Conservation (phyloP, 30 jellyfish, hydroid and myxozoan genomes). For the Aurelia aurita region DNA sequence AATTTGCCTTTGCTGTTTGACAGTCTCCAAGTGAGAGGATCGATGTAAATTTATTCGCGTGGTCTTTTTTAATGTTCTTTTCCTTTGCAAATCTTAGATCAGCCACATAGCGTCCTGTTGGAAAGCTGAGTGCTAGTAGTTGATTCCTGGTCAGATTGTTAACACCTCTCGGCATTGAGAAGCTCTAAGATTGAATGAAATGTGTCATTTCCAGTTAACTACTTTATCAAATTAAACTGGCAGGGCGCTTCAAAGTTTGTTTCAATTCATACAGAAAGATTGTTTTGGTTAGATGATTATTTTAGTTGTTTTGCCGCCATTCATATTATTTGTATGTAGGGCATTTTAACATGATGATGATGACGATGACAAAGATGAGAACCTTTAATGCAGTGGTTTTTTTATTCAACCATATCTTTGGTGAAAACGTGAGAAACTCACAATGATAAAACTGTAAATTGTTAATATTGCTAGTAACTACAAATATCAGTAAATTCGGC, state of each 20-base stretch:
- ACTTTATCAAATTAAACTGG: no score
- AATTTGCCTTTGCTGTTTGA: no score
- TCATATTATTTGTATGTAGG: neutral
- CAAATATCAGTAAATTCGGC: neutral
- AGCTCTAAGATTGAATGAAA: no score
- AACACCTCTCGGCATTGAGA: no score
- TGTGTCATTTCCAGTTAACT: no score
- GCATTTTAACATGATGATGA: neutral
- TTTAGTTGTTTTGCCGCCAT: neutral
- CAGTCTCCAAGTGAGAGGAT: no score
- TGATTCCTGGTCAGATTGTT: no score
- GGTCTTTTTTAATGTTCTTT: neutral
- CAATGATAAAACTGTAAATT: neutral
- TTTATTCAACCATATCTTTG: neutral
- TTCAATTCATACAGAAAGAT: no score
- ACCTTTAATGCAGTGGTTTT: neutral
- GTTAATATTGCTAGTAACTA: neutral
- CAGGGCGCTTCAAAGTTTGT: no score
- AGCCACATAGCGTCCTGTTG: neutral
- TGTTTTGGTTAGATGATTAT: neutral
- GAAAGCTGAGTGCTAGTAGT: neutral
- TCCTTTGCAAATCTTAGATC: neutral
- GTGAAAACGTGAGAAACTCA: neutral
- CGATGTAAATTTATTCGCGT: neutral
- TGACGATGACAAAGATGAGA: neutral